Base-by-base conservation (phyloP, 2,797 vertebrate species). In the Enteromius anoplus region DNA sequence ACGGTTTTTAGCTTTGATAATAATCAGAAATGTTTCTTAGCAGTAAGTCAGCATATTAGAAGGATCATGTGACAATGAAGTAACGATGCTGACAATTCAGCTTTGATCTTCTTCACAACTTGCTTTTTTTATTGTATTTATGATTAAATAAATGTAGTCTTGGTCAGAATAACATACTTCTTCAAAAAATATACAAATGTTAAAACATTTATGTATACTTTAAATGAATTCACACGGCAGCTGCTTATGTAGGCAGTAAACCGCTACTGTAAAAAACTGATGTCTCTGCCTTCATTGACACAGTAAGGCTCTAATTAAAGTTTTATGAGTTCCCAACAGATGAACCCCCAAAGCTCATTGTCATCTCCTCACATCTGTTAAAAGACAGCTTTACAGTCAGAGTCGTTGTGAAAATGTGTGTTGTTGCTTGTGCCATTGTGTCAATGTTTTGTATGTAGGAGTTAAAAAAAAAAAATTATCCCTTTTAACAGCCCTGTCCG, bases 311-410 rank as follows among this genome's bases (percentile, higher is more conserved):
- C 73, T 68, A 75, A 75, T 75, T 81, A 21, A 53, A 75, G 37
- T 69, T 85, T 85, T 53, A 88, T 51, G 60, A 83, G 75, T 70
- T 88, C 55, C 73, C 51, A 69, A 55, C 66, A 82, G 68, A 60
- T 9, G 5, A 53, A 60, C 68, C 26, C 49, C 32, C 70, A 72
- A 76, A 82, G 26, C 47, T 66, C n/a, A 58, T 64, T 77, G 85
- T 83, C 84, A 85, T 85, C 82, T 72, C 64, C 58, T 85, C 49
- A 2, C 32, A 45, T 88, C 76, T 12, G 17, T 84, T 58, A 47
- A 49, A 34, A 83, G 76, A 76, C 76, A 51, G 73, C 69, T 85
- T 82, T 87, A 72, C 78, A 40, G 23, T 84, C 73, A 34, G 11
- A 21, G 34, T 19, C 58, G 45, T 42, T 17, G 75, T 72, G 21